Percentiles rank a stretch among this genome's conserved stretches.
Evolutionary conservation across 2,113 vertebrate genomes (phyloP).

Genomic region (Malurus melanocephalus): DNA sequence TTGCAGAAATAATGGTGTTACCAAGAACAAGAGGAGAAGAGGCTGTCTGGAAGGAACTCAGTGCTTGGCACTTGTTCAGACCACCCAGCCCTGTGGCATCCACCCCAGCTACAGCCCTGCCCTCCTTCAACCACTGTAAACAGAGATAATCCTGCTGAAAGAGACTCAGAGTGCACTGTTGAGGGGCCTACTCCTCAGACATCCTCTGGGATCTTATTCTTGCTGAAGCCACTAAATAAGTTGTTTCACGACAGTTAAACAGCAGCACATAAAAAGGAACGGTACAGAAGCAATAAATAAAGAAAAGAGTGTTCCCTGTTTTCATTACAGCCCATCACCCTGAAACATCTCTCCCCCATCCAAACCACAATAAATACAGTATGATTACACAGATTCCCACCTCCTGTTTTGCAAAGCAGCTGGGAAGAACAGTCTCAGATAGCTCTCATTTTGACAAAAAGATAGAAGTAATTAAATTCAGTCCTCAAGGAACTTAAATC

Average conservation of each 20-base stretch:
- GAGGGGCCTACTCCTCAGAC: not conserved
- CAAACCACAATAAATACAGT: not conserved
- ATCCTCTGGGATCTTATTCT: not conserved
- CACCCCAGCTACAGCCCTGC: not conserved
- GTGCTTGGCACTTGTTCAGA: conserved; percentile 11
- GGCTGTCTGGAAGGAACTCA: not conserved
- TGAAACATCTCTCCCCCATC: fast-evolving
- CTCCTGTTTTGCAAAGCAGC: not conserved
- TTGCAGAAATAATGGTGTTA: conserved; percentile 13
- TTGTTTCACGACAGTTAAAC: not conserved
- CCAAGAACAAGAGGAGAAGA: not conserved
- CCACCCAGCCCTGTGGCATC: not conserved
- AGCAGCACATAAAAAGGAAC: not conserved
- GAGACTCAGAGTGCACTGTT: fast-evolving
- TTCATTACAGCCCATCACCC: not conserved
- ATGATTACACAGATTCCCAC: not conserved
- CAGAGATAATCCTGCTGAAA: not conserved
- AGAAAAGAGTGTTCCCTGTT: not conserved
- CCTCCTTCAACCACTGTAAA: fast-evolving
- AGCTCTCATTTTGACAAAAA: not conserved
- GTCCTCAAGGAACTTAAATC: not conserved
- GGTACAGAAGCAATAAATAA: not conserved
- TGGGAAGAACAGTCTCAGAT: not conserved
- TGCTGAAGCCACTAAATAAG: not conserved
- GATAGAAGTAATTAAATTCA: not conserved